A percentile compares a stretch with the other conserved stretches of the same genome.
Conservation (phyloP, 2,888 invertebrate genomes). For the Linnaemya tessellans region DNA sequence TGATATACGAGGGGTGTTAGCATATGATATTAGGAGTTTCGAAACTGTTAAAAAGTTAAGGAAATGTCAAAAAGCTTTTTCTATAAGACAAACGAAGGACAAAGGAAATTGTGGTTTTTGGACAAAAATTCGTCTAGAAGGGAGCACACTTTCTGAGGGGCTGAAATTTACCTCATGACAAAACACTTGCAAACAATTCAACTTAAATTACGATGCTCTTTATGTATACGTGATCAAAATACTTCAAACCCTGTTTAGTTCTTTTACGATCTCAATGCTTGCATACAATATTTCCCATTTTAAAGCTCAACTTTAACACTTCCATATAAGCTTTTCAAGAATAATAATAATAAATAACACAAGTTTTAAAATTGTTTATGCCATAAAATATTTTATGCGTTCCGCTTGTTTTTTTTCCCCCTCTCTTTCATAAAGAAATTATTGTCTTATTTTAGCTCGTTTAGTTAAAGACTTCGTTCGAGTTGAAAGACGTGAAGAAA, state of each 20-base stretch:
- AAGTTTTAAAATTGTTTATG: slow-evolving; percentile 45
- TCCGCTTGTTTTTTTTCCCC: slow-evolving; percentile 7
- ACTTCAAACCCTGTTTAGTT: neutral
- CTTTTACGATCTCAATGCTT: neutral
- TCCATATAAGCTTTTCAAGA: slow-evolving; percentile 1
- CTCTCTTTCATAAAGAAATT: slow-evolving; percentile 42
- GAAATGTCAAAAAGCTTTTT: neutral
- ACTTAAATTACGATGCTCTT: too few relatives aligned
- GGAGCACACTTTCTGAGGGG: too few relatives aligned
- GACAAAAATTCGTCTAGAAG: too few relatives aligned
- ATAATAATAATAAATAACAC: slow-evolving; percentile 26
- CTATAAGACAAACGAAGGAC: too few relatives aligned
- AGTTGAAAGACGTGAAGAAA: neutral
- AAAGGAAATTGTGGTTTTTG: too few relatives aligned
- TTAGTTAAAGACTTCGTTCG: slow-evolving; percentile 25
- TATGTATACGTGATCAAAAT: neutral
- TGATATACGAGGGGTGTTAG: slow-evolving; percentile 8
- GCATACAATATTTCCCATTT: neutral
- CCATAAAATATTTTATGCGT: slow-evolving; percentile 42
- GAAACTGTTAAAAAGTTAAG: neutral
- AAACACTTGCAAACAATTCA: too few relatives aligned
- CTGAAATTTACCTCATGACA: too few relatives aligned
- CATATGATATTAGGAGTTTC: neutral
- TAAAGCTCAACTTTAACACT: slow-evolving; percentile 45
- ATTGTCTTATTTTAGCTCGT: slow-evolving; percentile 45